These are phyloP conservation scores for Griposia aprilina DNA, from an alignment of 2,888 invertebrate species.

Conservation along the genomic window DNA sequence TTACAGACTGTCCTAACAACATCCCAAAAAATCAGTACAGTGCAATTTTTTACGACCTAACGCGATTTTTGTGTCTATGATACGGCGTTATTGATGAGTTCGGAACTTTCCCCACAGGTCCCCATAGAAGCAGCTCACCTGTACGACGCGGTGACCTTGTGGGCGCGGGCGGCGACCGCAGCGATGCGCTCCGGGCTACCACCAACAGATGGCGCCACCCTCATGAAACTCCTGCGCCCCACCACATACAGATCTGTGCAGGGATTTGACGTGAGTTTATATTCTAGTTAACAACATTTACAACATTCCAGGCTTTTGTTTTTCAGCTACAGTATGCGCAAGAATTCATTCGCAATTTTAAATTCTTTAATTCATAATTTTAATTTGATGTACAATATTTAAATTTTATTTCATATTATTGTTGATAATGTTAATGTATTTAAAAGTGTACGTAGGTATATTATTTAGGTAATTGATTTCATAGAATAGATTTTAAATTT, in stretches of 20 bases:
- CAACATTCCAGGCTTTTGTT: background rate
- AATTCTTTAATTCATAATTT: background rate
- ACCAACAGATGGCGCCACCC: slow-evolving; percentile 94
- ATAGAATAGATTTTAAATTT: background rate
- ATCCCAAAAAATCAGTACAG: background rate
- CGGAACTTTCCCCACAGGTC: slow-evolving; percentile 86
- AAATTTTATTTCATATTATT: background rate
- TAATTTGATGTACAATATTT: background rate
- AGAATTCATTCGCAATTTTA: background rate
- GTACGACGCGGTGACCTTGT: slow-evolving; percentile 96
- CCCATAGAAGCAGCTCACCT: slow-evolving; percentile 96
- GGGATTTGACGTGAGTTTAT: slow-evolving; percentile 93
- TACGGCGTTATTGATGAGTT: background rate
- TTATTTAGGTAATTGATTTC: background rate
- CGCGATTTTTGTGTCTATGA: background rate
- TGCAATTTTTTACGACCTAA: background rate
- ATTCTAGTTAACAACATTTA: background rate
- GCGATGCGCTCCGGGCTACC: slow-evolving; percentile 92
- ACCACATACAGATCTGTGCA: slow-evolving; percentile 94
- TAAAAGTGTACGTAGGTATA: background rate
- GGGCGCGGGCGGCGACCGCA: slow-evolving; percentile 95
- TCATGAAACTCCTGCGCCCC: slow-evolving; percentile 94
- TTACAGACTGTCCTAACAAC: no score
- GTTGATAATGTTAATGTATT: background rate
- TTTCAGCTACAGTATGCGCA: background rate